Conservation (phyloP, 53 echinoderm and acorn worm species). For the Holothuria leucospilota region DNA sequence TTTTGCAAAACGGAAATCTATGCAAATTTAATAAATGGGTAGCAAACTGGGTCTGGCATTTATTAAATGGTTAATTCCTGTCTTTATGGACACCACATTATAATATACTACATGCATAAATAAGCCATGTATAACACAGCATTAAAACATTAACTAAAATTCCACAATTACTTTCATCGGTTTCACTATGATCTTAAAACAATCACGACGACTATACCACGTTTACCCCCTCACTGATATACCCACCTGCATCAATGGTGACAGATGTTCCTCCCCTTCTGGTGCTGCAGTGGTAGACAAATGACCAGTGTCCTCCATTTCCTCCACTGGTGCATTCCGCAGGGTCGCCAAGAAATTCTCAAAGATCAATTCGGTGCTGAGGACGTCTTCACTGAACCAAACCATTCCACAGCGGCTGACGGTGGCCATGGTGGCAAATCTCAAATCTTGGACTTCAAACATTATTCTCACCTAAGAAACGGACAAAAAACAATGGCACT, state of each 20-base stretch:
- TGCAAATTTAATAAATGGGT: no score
- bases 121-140: no score
- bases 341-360: conserved; percentile 92
- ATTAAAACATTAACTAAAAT: no score
- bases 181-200: no score
- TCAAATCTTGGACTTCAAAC: conserved; percentile 98
- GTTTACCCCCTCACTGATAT: no score
- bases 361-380: conserved; percentile 96
- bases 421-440: conserved; percentile 95
- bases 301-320: conserved; percentile 71
- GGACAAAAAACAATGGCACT: neutral
- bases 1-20: no score
- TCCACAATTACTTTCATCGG: no score
- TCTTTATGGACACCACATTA: no score
- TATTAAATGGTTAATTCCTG: no score
- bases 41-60: no score
- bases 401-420: conserved; percentile 99
- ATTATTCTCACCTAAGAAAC: conserved; percentile 89
- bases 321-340: conserved; percentile 87
- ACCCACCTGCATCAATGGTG: conserved; percentile 93
- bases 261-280: conserved; percentile 78
- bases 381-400: conserved; percentile 99
- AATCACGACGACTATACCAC: no score
- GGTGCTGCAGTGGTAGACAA: conserved; percentile 39
- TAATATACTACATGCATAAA: no score